Conservation (phyloP, 2,113 vertebrate genomes). For the Amphilophus citrinellus region DNA sequence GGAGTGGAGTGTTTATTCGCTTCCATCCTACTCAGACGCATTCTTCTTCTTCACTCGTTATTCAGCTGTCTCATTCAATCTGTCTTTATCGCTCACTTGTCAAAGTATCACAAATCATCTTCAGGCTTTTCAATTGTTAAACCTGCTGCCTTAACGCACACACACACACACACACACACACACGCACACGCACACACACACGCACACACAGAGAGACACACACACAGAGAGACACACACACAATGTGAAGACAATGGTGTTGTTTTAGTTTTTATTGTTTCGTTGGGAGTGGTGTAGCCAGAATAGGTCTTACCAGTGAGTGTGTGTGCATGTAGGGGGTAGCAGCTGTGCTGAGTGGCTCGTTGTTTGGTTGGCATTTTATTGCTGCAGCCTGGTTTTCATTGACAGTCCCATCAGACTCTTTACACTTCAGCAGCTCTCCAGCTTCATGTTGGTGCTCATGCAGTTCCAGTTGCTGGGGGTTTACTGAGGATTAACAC, state of each 20-base stretch:
- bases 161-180: too few relatives aligned
- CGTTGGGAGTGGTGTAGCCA: neutral
- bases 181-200: too few relatives aligned
- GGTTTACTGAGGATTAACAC: conserved; percentile 37
- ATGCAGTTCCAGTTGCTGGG: conserved; percentile 21
- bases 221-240: neutral
- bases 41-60: conserved; percentile 26
- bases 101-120: conserved; percentile 9
- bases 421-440: conserved; percentile 66
- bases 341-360: conserved; percentile 58
- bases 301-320: neutral
- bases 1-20: conserved; percentile 8
- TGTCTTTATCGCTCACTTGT: neutral
- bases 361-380: conserved; percentile 73
- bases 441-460: neutral
- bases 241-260: conserved; percentile 40
- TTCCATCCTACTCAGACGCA: conserved; percentile 45
- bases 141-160: neutral
- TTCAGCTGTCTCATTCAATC: conserved; percentile 11
- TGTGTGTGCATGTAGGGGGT: conserved; percentile 49
- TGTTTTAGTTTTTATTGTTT: conserved; percentile 48
- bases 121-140: neutral
- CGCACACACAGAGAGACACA: neutral
- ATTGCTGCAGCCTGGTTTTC: conserved; percentile 75
- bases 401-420: conserved; percentile 79